Evolutionary conservation across 2,888 invertebrate genomes (phyloP).

Genomic region (Drosophila fulvimacula): DNA sequence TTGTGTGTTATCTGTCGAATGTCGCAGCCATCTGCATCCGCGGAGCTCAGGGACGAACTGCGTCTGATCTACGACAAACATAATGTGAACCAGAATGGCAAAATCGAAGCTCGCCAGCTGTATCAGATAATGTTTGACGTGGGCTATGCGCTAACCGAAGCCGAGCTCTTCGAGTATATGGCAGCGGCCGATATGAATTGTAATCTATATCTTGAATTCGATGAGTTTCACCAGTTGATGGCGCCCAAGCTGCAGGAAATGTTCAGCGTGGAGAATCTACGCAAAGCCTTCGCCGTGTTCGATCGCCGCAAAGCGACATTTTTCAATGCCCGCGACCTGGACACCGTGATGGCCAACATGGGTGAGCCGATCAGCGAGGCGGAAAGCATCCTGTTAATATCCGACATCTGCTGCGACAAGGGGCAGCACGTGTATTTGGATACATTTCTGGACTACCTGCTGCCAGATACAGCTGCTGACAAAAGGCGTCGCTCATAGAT

Average conservation of each 20-base stretch:
- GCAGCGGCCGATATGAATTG: conserved; percentile 93
- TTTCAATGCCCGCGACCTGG: conserved; percentile 97
- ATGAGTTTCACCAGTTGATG: conserved; percentile 99
- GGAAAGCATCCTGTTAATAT: conserved; percentile 98
- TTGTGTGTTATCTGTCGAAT: neutral
- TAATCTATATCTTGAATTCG: conserved; percentile 96
- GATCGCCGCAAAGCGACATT: conserved; percentile 99
- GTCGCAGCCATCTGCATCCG: neutral
- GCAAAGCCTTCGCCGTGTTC: conserved; percentile 86
- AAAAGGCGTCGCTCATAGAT: neutral
- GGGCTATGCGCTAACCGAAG: conserved; percentile 99
- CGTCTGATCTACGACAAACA: conserved; percentile 99
- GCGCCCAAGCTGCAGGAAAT: conserved; percentile 99
- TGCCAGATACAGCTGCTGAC: neutral
- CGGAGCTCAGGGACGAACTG: conserved; percentile 98
- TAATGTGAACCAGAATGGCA: conserved; percentile 99
- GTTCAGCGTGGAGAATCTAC: conserved; percentile 98
- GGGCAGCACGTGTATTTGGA: conserved; percentile 92
- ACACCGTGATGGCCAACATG: conserved; percentile 99
- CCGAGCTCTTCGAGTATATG: conserved; percentile 99
- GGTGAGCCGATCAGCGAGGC: conserved; percentile 98
- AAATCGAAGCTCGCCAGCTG: conserved; percentile 98
- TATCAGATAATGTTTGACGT: conserved; percentile 98
- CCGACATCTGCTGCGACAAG: conserved; percentile 97
- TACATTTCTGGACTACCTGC: conserved; percentile 89